Conservation (phyloP, 2,113 vertebrate species). For the Progne subis region DNA sequence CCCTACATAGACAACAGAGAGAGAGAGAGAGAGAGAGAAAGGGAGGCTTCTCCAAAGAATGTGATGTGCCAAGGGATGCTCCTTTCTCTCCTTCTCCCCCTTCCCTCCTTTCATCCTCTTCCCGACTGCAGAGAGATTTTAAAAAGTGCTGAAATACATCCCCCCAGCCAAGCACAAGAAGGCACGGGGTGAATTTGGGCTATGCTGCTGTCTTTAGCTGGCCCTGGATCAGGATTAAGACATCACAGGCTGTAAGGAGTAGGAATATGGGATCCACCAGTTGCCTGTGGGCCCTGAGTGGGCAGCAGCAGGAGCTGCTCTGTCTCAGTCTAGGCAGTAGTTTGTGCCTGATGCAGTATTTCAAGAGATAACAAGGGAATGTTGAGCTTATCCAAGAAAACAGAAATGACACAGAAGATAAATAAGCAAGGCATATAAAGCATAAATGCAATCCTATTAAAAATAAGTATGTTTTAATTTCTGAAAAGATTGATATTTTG, state of each 20-base stretch:
- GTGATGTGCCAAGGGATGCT: background rate
- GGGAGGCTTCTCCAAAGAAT: background rate
- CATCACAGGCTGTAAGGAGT: background rate
- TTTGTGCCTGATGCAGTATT: slow-evolving; percentile 69
- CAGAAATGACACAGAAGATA: slow-evolving; percentile 56
- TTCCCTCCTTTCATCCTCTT: background rate
- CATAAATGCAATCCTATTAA: slow-evolving; percentile 70
- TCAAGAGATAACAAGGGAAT: slow-evolving; percentile 74
- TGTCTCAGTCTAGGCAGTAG: slow-evolving; percentile 20
- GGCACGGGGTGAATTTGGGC: background rate
- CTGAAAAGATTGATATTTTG: slow-evolving; percentile 63
- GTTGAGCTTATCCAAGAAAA: slow-evolving; percentile 51
- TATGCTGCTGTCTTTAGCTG: background rate
- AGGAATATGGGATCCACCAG: background rate
- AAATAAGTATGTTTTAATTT: slow-evolving; percentile 72
- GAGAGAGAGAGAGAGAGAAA: background rate
- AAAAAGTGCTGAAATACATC: background rate
- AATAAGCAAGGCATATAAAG: slow-evolving; percentile 66
- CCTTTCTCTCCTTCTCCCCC: background rate
- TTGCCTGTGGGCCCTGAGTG: background rate
- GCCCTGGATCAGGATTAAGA: background rate
- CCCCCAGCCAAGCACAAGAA: background rate
- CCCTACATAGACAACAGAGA: background rate
- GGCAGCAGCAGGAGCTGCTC: slow-evolving; percentile 17
- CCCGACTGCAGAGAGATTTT: background rate